These are phyloP conservation scores for Trichomycterus rosablanca DNA, from an alignment of 2,113 vertebrate species.

Conservation along the genomic window DNA sequence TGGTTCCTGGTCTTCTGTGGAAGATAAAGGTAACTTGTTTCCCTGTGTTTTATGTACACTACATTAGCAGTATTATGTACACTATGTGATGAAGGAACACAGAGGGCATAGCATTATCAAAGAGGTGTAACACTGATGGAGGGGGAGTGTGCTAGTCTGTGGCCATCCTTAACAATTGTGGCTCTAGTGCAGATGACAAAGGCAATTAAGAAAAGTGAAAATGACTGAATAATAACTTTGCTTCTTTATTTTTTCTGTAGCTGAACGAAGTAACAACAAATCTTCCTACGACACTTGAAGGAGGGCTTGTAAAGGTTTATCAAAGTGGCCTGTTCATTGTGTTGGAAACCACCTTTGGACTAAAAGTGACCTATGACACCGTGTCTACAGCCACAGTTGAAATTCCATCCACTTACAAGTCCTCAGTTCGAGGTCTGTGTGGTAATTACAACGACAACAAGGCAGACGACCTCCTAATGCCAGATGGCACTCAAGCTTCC, in stretches of 20 bases:
- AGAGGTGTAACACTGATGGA: not conserved
- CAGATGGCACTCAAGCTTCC: constrained; percentile 12
- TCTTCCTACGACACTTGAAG: constrained; percentile 32
- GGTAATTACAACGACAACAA: constrained; percentile 54
- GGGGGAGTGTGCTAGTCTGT: too few relatives aligned
- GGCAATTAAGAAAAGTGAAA: too few relatives aligned
- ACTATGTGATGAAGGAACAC: too few relatives aligned
- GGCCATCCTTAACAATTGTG: too few relatives aligned
- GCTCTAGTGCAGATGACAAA: too few relatives aligned
- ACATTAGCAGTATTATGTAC: too few relatives aligned
- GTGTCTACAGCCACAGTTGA: constrained; percentile 32
- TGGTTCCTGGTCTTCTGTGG: constrained; percentile 39
- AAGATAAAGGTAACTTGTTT: constrained; percentile 48
- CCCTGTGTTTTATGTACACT: too few relatives aligned
- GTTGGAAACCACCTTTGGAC: constrained; percentile 49
- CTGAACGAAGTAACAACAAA: constrained; percentile 32
- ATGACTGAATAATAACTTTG: not conserved
- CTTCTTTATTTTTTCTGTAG: constrained; percentile 38
- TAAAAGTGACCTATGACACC: constrained; percentile 49
- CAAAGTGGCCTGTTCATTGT: constrained; percentile 26
- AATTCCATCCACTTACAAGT: constrained; percentile 46
- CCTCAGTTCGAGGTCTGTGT: constrained; percentile 48
- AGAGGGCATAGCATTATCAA: too few relatives aligned
- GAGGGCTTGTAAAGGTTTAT: constrained; percentile 38
- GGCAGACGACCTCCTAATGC: constrained; percentile 49